Conservation (phyloP, 2,113 vertebrate genomes). For the Cyphomyrus plagiostoma region DNA sequence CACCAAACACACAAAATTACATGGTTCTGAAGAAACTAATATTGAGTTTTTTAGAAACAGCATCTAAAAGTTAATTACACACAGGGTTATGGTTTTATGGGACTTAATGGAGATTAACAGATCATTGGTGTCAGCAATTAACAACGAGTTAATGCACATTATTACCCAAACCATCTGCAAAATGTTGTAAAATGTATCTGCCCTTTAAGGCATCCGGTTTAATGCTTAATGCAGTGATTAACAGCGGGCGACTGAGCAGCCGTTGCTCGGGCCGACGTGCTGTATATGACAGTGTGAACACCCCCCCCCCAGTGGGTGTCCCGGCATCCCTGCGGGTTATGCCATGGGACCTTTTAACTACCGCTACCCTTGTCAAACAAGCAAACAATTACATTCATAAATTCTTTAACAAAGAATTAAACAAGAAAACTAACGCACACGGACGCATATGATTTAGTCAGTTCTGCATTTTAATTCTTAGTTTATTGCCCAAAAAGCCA, state of each 20-base stretch:
- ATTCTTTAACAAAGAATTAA: neutral
- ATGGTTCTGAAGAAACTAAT: neutral
- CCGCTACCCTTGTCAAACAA: neutral
- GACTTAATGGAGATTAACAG: neutral
- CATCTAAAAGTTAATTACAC: neutral
- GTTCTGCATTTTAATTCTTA: neutral
- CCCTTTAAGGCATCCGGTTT: neutral
- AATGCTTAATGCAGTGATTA: neutral
- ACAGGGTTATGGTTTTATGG: neutral
- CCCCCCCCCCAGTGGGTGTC: neutral
- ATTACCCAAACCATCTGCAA: constrained; percentile 5
- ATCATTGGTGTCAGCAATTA: neutral
- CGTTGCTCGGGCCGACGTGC: neutral
- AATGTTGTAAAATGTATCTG: neutral
- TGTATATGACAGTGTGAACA: neutral
- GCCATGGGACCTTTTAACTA: neutral
- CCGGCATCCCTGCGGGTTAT: neutral
- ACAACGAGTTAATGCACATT: constrained; percentile 3
- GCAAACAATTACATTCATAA: neutral
- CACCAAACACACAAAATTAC: neutral
- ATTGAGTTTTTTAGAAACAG: neutral
- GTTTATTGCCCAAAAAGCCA: neutral
- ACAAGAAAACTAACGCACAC: neutral
- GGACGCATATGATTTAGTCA: neutral
- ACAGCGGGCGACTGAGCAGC: neutral